Percentiles rank a stretch among this genome's conserved stretches.
phyloP scores from a whole-genome alignment of 2,797 vertebrate genomes.

The Cheirogaleus major region DNA sequence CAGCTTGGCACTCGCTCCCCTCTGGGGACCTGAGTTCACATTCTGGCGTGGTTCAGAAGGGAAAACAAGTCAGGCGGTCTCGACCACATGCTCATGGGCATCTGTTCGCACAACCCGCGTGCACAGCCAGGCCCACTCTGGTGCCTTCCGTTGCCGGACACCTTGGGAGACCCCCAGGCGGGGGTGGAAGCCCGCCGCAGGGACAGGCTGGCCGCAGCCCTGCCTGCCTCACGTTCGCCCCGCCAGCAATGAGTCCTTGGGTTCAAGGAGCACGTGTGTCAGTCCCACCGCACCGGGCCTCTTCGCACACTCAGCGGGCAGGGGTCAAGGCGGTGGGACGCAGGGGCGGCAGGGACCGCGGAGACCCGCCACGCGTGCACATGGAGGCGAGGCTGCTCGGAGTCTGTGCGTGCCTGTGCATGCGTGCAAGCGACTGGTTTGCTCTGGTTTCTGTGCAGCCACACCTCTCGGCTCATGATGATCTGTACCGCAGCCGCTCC shows the following conservation, averaged over 20 bases:
- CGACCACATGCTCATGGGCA: neutral
- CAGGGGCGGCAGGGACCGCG: fast-evolving
- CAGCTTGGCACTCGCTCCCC: conserved; percentile 36
- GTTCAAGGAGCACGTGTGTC: neutral
- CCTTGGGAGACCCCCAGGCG: fast-evolving
- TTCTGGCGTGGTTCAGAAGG: conserved; percentile 35
- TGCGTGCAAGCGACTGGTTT: too few species aligned
- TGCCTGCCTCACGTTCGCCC: neutral
- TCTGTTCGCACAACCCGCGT: neutral
- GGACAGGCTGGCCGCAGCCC: neutral
- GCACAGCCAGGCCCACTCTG: neutral
- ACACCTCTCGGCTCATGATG: too few species aligned
- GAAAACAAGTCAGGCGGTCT: conserved; percentile 23
- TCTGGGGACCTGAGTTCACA: conserved; percentile 3
- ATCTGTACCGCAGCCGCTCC: too few species aligned
- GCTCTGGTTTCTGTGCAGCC: too few species aligned
- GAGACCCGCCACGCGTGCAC: neutral
- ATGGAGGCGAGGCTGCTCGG: neutral
- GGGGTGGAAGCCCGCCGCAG: neutral
- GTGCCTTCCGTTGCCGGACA: neutral
- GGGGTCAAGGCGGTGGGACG: fast-evolving
- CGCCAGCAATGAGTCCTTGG: neutral
- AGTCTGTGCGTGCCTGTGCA: neutral
- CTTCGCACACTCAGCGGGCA: too few species aligned
- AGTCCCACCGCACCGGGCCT: neutral